These are phyloP conservation scores for Anas acuta DNA, from an alignment of 2,797 vertebrate species.

Conservation along the genomic window DNA sequence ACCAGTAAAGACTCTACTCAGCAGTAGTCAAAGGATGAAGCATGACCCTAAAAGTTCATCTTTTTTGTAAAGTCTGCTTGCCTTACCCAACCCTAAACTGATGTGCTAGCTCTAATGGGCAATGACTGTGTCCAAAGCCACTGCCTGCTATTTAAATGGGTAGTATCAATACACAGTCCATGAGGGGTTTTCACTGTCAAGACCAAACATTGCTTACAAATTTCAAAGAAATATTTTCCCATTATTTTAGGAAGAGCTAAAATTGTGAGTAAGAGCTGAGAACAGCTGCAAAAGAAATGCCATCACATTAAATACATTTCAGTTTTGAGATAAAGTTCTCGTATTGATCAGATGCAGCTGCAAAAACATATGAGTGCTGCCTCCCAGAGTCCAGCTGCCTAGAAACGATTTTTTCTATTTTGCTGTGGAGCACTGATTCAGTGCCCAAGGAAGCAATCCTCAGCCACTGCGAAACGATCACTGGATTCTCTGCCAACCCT, in stretches of 20 bases:
- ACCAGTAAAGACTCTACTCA: neutral
- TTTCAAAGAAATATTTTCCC: neutral
- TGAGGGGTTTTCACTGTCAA: neutral
- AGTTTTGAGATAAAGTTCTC: neutral
- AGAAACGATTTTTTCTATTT: neutral
- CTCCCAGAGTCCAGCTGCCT: constrained; percentile 61
- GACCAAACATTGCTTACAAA: neutral
- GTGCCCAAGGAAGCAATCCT: neutral
- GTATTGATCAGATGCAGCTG: neutral
- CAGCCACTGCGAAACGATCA: neutral
- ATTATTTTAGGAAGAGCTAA: neutral
- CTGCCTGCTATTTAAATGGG: neutral
- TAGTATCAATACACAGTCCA: neutral
- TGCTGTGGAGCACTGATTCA: neutral
- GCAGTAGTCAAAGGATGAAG: neutral
- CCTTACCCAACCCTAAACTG: neutral
- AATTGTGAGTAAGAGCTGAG: neutral
- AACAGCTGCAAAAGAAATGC: neutral
- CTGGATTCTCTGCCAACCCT: neutral
- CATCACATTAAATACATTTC: neutral
- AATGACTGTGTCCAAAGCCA: no score
- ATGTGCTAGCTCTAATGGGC: neutral
- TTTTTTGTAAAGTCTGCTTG: neutral
- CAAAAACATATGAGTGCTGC: constrained; percentile 65
- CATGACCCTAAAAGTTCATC: neutral